A percentile compares a stretch with the other conserved stretches of the same genome.
Conservation (phyloP, 2,113 vertebrate species). For the Baryphthengus martii region DNA sequence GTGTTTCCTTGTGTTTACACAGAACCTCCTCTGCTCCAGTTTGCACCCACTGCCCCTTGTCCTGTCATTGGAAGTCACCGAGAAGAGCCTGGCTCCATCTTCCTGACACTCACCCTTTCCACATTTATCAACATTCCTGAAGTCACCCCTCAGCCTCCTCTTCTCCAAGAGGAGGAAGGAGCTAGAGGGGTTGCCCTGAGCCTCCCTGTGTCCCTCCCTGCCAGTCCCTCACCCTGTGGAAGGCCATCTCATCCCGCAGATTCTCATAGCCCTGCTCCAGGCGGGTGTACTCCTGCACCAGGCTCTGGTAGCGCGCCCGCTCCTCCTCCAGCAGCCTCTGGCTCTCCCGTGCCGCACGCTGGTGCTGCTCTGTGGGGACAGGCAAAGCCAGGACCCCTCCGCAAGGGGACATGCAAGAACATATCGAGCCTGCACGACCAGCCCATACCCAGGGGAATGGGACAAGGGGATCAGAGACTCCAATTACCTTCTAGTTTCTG, state of each 20-base stretch:
- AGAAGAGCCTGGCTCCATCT: too few species aligned
- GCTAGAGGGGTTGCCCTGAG: accelerated
- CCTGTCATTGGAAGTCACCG: too few species aligned
- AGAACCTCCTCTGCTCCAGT: too few species aligned
- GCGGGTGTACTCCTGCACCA: conserved; percentile 75
- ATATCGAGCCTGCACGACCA: not conserved
- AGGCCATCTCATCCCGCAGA: conserved; percentile 73
- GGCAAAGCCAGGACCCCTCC: accelerated
- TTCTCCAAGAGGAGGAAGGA: too few species aligned
- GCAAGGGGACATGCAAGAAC: accelerated
- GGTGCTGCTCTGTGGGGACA: conserved; percentile 33
- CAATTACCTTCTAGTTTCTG: not conserved
- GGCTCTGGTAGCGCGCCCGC: conserved; percentile 70
- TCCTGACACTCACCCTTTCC: too few species aligned
- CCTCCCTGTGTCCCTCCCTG: accelerated
- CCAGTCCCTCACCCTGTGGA: conserved; percentile 65
- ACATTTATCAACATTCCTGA: too few species aligned
- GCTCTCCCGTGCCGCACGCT: conserved; percentile 9
- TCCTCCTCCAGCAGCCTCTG: conserved; percentile 68
- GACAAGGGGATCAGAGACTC: accelerated
- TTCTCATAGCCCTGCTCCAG: conserved; percentile 81
- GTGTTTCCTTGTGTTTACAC: too few species aligned
- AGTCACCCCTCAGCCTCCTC: too few species aligned
- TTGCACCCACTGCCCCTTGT: too few species aligned
- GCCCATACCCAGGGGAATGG: accelerated